Conservation (phyloP, 2,113 vertebrate genomes). For the Apodemus sylvaticus region DNA sequence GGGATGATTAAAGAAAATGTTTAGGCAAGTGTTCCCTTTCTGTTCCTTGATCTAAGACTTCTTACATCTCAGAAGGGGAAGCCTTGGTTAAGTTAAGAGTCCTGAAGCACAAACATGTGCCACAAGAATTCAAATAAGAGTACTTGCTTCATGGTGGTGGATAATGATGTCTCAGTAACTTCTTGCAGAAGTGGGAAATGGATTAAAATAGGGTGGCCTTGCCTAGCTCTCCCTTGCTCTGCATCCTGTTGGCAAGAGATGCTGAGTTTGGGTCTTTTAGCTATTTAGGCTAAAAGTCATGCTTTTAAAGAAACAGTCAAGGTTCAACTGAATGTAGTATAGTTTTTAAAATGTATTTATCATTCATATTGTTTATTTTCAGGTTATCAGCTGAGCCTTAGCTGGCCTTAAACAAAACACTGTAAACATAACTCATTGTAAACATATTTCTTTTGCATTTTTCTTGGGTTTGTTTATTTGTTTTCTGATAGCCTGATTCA, state of each 20-base stretch:
- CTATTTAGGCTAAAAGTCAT: neutral
- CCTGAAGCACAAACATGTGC: neutral
- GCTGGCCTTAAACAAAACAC: neutral
- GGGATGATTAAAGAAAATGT: constrained; percentile 15
- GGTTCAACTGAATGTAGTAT: neutral
- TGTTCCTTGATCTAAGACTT: neutral
- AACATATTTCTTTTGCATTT: neutral
- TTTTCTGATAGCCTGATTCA: constrained; percentile 18
- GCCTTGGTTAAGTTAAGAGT: neutral
- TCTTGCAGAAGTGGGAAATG: neutral
- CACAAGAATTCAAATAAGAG: neutral
- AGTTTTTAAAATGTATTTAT: constrained; percentile 11
- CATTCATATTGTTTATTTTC: neutral
- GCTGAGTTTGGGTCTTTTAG: neutral
- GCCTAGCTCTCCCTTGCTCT: neutral
- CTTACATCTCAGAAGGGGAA: neutral
- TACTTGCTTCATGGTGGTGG: neutral
- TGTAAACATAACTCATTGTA: neutral
- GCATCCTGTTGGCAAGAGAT: neutral
- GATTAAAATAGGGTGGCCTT: neutral
- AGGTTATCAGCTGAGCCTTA: neutral
- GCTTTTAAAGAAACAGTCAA: neutral
- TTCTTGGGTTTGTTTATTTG: neutral
- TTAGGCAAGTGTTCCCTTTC: neutral
- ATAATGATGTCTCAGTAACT: neutral